phyloP scores from a whole-genome alignment of 2,113 vertebrate species.

The Chaetorhynchus papuensis region DNA sequence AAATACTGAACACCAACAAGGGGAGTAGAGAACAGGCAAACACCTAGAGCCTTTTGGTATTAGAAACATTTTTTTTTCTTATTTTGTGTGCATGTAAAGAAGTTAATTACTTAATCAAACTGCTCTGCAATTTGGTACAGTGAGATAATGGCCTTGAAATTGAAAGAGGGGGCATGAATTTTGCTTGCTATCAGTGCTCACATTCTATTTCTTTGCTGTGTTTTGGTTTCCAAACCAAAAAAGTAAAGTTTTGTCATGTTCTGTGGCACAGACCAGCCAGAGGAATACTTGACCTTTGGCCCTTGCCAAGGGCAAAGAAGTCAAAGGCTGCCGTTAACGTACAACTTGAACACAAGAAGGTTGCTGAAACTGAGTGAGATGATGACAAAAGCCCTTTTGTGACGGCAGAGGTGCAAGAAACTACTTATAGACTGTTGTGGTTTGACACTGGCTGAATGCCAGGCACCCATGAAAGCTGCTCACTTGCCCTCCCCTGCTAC shows the following conservation, averaged over 20 bases:
- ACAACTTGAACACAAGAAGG: background rate
- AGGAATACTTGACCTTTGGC: background rate
- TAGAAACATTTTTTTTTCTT: background rate
- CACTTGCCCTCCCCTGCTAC: background rate
- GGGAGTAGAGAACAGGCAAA: background rate
- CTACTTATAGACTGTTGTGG: background rate
- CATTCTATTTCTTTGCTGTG: background rate
- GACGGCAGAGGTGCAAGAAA: fast-evolving
- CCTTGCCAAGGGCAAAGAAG: background rate
- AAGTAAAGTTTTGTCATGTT: background rate
- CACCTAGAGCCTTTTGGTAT: background rate
- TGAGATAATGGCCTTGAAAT: background rate
- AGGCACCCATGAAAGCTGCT: background rate
- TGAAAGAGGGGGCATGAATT: background rate
- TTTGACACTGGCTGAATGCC: background rate
- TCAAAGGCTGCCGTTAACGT: background rate
- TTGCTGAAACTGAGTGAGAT: background rate
- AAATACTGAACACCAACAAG: background rate
- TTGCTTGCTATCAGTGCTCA: background rate
- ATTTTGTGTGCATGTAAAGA: background rate
- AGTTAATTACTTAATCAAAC: background rate
- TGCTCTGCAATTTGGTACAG: background rate
- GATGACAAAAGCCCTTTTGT: background rate
- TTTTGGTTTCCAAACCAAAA: background rate
- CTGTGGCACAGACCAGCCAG: fast-evolving